Base-by-base conservation (phyloP, 2,113 vertebrate genomes). In the Ptychochromis oligacanthus region DNA sequence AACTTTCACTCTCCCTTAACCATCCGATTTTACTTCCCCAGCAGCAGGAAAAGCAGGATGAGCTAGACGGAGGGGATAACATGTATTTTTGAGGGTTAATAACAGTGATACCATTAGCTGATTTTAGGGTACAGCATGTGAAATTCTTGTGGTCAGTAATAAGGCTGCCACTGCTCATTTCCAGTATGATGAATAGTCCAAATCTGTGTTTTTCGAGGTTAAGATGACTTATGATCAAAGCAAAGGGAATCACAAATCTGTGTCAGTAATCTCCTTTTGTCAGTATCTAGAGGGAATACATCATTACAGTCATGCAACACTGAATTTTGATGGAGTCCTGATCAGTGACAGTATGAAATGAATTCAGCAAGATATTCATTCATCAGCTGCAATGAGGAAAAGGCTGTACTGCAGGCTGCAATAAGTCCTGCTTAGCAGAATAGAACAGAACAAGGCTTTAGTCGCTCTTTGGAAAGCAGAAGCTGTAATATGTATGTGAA, bases 201-300 rank as follows among this genome's bases (percentile, higher is more conserved):
- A 78, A 46, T 78, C 56, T 22, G 15, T 58, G 12, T 24, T 17
- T 36, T 56, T 62, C 20, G n/a, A 54, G 26, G 34, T 78, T 40
- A 49, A 75, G 65, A 75, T 78, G 77, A 79, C 15, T 75, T 64
- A 70, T 43, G 64, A 67, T 67, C n/a, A 76, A 56, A 82, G 36
- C 5, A 10, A 54, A 31, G 20, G 31, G 54, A 78, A 43, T 34
- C 9, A 64, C 28, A 52, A 65, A 87, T 57, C 55, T 24, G 34
- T n/a, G 59, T 49, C n/a, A 40, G 54, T 58, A 15, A 57, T 22
- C 59, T 62, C n/a, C 34, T 79, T n/a, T 57, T 38, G 79, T 80
- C 61, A 57, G 15, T 34, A 22, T 72, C 46, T n/a, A 54, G 26
- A 34, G 67, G 67, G 67, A 72, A 34, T 72, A 36, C 46, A 72